Conservation (phyloP, 2,113 vertebrate species). For the Calyptommatus sinebrachiatus region DNA sequence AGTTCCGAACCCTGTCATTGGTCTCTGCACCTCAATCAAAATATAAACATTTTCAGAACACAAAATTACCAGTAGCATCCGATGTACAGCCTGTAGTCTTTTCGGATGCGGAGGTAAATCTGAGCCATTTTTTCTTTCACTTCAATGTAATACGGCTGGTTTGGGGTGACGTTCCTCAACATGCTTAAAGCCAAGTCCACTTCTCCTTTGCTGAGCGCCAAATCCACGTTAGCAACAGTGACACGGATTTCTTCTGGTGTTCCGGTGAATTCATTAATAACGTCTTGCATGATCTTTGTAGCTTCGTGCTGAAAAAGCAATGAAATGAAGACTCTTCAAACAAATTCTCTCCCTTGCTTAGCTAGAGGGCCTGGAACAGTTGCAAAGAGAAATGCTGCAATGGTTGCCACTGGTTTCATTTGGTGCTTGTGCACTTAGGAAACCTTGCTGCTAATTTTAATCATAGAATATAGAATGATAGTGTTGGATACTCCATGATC, state of each 20-base stretch:
- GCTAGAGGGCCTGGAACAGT: no score
- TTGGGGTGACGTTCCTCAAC: conserved; percentile 61
- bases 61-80: conserved; percentile 73
- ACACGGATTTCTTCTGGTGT: conserved; percentile 69
- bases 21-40: neutral
- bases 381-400: no score
- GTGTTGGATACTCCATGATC: no score
- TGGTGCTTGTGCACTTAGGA: no score
- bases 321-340: neutral
- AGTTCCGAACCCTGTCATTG: no score
- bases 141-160: conserved; percentile 68
- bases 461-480: no score
- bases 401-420: no score
- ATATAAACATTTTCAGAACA: conserved; percentile 41
- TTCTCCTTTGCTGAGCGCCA: conserved; percentile 71
- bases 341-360: neutral
- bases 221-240: conserved; percentile 72
- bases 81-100: conserved; percentile 68
- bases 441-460: no score
- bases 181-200: conserved; percentile 63
- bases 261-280: conserved; percentile 67
- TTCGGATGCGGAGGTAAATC: conserved; percentile 69
- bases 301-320: conserved; percentile 71
- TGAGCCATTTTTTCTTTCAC: conserved; percentile 77
- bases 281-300: conserved; percentile 76